These are phyloP conservation scores for Bagarius yarrelli DNA, from an alignment of 2,113 vertebrate species.

Conservation along the genomic window DNA sequence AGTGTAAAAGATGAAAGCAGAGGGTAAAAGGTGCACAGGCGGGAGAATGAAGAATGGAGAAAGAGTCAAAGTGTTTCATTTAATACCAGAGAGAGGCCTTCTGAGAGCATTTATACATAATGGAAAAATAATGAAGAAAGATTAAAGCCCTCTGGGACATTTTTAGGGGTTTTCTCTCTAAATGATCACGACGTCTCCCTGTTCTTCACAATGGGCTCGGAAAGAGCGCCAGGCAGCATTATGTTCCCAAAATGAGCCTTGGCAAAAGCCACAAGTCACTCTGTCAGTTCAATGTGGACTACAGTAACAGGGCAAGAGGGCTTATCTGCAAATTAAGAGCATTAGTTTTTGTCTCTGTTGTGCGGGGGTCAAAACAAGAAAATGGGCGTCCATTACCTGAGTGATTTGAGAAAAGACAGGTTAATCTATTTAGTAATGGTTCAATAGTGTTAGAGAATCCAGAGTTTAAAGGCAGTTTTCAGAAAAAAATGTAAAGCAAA, in stretches of 20 bases:
- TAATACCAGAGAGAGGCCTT: conserved; percentile 67
- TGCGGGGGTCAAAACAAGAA: conserved; percentile 64
- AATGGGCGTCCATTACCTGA: conserved; percentile 62
- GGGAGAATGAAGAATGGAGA: conserved; percentile 59
- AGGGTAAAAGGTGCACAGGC: conserved; percentile 62
- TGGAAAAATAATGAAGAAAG: conserved; percentile 83
- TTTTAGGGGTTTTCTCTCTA: conserved; percentile 65
- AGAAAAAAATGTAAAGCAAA: not conserved
- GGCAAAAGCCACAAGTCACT: conserved; percentile 68
- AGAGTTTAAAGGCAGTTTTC: conserved; percentile 38
- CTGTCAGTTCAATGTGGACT: conserved; percentile 59
- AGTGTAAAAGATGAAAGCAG: conserved; percentile 75
- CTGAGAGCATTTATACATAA: conserved; percentile 78
- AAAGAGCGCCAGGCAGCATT: conserved; percentile 72
- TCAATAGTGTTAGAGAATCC: conserved; percentile 11
- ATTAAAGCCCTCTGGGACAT: conserved; percentile 79
- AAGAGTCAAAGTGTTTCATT: conserved; percentile 75
- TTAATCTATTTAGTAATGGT: conserved; percentile 19
- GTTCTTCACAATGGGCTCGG: conserved; percentile 66
- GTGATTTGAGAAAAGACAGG: conserved; percentile 54
- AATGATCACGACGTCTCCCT: conserved; percentile 73
- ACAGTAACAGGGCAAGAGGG: conserved; percentile 60
- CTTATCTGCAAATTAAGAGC: conserved; percentile 62
- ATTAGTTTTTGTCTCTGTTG: conserved; percentile 61
- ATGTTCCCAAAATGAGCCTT: conserved; percentile 66